A percentile compares a stretch with the other conserved stretches of the same genome.
These are phyloP conservation scores for Sebastolobus alascanus DNA, from an alignment of 2,797 vertebrate genomes.

Conservation along the genomic window DNA sequence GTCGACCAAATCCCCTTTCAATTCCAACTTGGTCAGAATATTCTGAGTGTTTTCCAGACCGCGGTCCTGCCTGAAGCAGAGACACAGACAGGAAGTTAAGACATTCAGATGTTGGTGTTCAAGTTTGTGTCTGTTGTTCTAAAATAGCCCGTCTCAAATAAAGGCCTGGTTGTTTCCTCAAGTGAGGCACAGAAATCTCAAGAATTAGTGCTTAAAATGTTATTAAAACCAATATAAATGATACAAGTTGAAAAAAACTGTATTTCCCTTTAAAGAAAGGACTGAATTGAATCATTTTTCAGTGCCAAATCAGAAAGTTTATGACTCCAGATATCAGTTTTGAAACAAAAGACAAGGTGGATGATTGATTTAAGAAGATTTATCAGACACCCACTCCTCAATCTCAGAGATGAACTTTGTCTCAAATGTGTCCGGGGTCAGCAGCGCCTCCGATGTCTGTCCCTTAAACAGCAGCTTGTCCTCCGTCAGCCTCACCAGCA, in stretches of 20 bases:
- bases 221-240: not conserved
- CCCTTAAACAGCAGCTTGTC: constrained; percentile 83
- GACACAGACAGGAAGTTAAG: not conserved
- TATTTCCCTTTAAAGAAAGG: not conserved
- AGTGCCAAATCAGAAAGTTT: not conserved
- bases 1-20: constrained; percentile 72
- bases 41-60: constrained; percentile 53
- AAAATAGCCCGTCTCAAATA: not conserved
- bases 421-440: constrained; percentile 52
- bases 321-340: not conserved
- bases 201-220: not conserved
- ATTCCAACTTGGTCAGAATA: constrained; percentile 76
- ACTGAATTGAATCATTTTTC: not conserved
- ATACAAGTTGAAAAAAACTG: too few relatives aligned
- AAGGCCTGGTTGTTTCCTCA: not conserved
- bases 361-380: not conserved
- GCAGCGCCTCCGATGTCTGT: constrained; percentile 49
- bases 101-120: too few relatives aligned
- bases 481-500: constrained; percentile 78
- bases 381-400: constrained; percentile 75
- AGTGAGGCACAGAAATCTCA: not conserved
- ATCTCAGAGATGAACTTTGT: constrained; percentile 84
- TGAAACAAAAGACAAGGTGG: not conserved
- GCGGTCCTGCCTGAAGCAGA: constrained; percentile 22
- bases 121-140: too few relatives aligned